Base-by-base conservation (phyloP, 2,888 invertebrate genomes). In the Agrotis clavis region DNA sequence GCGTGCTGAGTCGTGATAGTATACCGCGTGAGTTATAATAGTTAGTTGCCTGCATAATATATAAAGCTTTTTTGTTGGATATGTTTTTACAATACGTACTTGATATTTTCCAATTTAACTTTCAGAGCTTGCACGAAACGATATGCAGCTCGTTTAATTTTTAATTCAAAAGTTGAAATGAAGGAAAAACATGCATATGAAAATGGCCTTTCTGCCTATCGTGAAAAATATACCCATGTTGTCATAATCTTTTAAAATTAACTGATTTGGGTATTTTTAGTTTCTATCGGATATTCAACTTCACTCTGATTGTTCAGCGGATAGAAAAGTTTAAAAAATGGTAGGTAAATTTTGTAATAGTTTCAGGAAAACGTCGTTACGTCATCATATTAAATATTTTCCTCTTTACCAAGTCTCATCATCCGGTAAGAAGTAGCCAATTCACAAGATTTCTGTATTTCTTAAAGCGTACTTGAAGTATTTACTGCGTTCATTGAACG, bases 61-160 rank as follows among this genome's bases (percentile, higher is more conserved):
- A 45, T 6, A 19, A 4, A 54, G 13, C 11, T 30, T 50, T n/a
- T 50, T 48, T 60, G 60, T 30, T 53, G 11, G 51, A 51, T 62
- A 41, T 53, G 19, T 59, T 63, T 59, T 4, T 30, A 72, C 48
- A 63, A 18, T 45, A 66, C 30, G n/a, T 79, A 45, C 41, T 65
- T 79, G 51, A 41, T 73, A 66, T 67, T 74, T 74, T 60, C 56
- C 64, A 75, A 81, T 78, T 78, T 56, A 65, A 81, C 76, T 81
- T 75, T 65, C 45, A 57, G 81, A 64, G 69, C 64, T 61, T 65
- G 77, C 35, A 48, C 19, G 56, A 61, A 64, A 70, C 48, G 65
- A 62, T 47, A 77, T 50, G 64, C 72, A 62, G 61, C 56, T 54
- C 45, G 59, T 30, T 64, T 60, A 50, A 4, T 48, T 74, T 68